Evolutionary conservation across 2,113 vertebrate genomes (phyloP).

Genomic region (Tricholaema leucomelas): DNA sequence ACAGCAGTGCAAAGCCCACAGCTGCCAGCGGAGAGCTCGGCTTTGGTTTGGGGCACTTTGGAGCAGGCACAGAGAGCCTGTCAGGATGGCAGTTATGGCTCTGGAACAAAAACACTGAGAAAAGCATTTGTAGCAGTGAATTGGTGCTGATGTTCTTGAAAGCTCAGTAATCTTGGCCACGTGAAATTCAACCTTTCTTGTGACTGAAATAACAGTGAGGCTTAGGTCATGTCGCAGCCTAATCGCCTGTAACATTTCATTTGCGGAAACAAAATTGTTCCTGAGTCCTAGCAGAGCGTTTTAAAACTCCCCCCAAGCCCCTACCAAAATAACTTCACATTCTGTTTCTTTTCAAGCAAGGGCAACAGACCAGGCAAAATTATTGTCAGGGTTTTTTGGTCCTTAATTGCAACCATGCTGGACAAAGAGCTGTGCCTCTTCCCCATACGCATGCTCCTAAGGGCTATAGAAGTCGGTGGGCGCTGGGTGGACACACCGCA

Average conservation of each 20-base stretch:
- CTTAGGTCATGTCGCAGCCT: constrained; percentile 2
- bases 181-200: constrained; percentile 29
- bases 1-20: neutral
- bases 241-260: constrained; percentile 15
- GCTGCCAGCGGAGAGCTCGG: fast-evolving
- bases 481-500: neutral
- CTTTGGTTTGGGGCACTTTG: neutral
- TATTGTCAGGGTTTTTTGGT: neutral
- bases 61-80: neutral
- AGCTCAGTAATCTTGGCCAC: constrained; percentile 32
- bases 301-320: neutral
- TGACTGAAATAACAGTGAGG: constrained; percentile 45
- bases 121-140: constrained; percentile 8
- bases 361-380: constrained; percentile 1
- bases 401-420: neutral
- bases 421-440: neutral
- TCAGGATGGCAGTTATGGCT: neutral
- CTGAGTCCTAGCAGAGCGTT: constrained; percentile 20
- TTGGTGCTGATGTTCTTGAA: constrained; percentile 37
- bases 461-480: neutral
- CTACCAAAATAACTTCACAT: neutral
- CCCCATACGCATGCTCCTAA: fast-evolving
- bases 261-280: constrained; percentile 38
- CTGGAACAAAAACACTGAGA: constrained; percentile 18
- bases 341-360: constrained; percentile 37